These are phyloP conservation scores for Cataglyphis hispanica DNA, from an alignment of 1,140 invertebrate species.

Conservation along the genomic window DNA sequence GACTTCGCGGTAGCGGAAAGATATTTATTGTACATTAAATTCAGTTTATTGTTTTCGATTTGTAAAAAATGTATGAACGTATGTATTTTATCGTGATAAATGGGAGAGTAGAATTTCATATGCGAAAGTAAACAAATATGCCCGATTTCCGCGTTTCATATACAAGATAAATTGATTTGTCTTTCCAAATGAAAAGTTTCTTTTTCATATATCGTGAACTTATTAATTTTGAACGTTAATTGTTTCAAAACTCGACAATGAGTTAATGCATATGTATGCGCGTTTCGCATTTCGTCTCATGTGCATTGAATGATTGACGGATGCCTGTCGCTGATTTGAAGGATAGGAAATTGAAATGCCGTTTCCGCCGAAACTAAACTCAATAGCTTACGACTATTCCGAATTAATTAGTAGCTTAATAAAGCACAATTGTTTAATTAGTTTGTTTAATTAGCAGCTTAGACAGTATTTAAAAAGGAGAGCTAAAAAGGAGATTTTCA, in stretches of 20 bases:
- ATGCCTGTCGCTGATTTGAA: no score
- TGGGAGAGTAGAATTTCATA: neutral
- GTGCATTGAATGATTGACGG: no score
- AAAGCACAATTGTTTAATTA: no score
- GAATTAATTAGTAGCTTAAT: no score
- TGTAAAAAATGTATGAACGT: neutral
- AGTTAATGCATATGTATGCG: no score
- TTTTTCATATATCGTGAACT: neutral
- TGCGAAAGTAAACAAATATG: neutral
- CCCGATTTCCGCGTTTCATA: neutral
- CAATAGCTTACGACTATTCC: no score
- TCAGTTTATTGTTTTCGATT: neutral
- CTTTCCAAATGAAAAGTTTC: neutral
- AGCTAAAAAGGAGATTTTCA: slow-evolving; percentile 23
- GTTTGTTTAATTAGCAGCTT: neutral
- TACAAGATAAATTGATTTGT: neutral
- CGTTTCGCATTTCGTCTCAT: no score
- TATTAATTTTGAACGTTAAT: no score
- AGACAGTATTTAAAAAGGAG: slow-evolving; percentile 26
- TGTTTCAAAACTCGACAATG: no score
- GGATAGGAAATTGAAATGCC: no score
- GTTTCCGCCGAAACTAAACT: neutral
- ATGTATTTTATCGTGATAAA: neutral
- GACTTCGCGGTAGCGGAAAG: neutral
- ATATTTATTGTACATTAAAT: neutral